These are phyloP conservation scores for Riparia riparia DNA, from an alignment of 2,113 vertebrate species.

Conservation along the genomic window DNA sequence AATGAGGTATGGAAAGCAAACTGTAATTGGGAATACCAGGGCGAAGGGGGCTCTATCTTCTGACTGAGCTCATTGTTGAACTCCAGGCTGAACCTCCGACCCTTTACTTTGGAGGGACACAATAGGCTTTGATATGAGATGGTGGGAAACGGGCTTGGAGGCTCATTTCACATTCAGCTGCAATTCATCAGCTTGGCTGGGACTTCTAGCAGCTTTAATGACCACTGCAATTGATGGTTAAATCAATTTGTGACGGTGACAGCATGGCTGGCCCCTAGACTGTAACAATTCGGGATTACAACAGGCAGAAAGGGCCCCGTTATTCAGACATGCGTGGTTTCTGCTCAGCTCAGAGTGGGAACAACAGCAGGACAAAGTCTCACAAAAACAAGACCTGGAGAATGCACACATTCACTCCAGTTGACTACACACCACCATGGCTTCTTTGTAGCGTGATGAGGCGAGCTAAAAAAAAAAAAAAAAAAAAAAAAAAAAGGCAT, in stretches of 20 bases:
- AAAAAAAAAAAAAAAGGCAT: neutral
- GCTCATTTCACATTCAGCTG: conserved; percentile 88
- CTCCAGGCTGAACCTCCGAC: conserved; percentile 86
- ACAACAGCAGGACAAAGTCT: conserved; percentile 78
- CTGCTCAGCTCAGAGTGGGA: conserved; percentile 70
- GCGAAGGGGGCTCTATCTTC: conserved; percentile 79
- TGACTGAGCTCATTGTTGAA: conserved; percentile 86
- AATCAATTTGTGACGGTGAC: conserved; percentile 97
- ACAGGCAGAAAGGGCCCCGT: conserved; percentile 80
- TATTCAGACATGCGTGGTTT: conserved; percentile 81
- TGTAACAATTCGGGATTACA: conserved; percentile 91
- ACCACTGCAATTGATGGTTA: conserved; percentile 91
- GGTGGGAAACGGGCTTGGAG: conserved; percentile 89
- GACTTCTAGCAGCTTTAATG: conserved; percentile 86
- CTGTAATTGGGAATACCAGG: conserved; percentile 80
- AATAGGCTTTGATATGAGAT: conserved; percentile 94
- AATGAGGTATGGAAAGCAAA: conserved; percentile 82
- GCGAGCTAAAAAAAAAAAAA: neutral
- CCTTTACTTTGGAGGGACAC: conserved; percentile 88
- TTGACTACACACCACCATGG: conserved; percentile 67
- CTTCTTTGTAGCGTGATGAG: conserved; percentile 32
- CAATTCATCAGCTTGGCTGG: conserved; percentile 85
- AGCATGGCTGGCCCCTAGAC: conserved; percentile 87
- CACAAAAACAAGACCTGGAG: conserved; percentile 71
- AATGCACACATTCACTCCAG: conserved; percentile 76